Conservation (phyloP, 2,888 invertebrate genomes). For the Epinotia ramella region DNA sequence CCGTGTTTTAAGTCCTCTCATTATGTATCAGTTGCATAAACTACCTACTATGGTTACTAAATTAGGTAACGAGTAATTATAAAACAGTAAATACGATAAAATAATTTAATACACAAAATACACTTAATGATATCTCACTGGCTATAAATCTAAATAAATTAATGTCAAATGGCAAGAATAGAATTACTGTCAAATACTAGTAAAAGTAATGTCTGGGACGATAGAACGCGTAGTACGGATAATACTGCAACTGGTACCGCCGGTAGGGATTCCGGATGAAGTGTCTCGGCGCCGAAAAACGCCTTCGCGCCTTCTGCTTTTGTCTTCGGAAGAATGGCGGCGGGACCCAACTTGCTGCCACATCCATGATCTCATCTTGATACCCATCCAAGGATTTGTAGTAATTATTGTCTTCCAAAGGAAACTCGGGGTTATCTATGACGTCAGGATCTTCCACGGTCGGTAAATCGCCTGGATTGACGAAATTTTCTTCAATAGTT, state of each 20-base stretch:
- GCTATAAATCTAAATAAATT: conserved; percentile 45
- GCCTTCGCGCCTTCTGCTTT: conserved; percentile 57
- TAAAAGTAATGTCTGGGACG: conserved; percentile 76
- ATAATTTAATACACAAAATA: conserved; percentile 8
- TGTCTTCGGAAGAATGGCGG: conserved; percentile 63
- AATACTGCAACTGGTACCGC: conserved; percentile 60
- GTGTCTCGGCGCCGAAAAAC: conserved; percentile 64
- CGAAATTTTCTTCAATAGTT: conserved; percentile 62
- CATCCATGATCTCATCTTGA: conserved; percentile 74
- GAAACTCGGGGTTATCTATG: conserved; percentile 46
- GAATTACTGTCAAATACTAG: conserved; percentile 50
- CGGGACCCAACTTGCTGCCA: conserved; percentile 73
- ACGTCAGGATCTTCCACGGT: conserved; percentile 35
- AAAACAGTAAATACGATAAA: neutral
- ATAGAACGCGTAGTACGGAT: conserved; percentile 69
- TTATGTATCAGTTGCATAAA: neutral
- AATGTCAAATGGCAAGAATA: conserved; percentile 46
- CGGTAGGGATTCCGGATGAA: conserved; percentile 65
- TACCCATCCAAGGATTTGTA: conserved; percentile 59
- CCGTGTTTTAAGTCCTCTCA: too few species aligned
- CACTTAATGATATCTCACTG: neutral
- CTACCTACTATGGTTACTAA: too few species aligned
- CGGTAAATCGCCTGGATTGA: conserved; percentile 46
- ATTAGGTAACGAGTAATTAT: too few species aligned
- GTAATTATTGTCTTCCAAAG: conserved; percentile 50